Conservation (phyloP, 2,888 invertebrate species). For the Cryptocephalus moraei region DNA sequence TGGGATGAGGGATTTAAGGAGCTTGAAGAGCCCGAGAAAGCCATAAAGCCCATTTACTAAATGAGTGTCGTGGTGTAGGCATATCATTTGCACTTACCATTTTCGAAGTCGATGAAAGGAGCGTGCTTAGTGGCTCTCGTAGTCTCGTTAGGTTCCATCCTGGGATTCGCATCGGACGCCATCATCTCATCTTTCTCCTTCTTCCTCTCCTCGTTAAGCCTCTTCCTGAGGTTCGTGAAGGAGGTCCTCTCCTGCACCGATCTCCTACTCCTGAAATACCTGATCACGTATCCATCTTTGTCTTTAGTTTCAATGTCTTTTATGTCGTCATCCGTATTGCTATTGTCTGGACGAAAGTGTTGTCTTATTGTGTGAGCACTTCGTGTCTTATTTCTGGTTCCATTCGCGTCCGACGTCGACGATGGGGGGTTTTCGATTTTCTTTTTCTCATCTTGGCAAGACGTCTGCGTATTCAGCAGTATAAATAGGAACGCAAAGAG, state of each 20-base stretch:
- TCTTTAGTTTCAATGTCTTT: slow-evolving; percentile 14
- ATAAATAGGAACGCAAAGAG: slow-evolving; percentile 19
- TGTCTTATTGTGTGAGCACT: slow-evolving; percentile 9
- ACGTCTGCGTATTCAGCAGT: slow-evolving; percentile 12
- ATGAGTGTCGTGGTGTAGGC: background rate
- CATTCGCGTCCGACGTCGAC: slow-evolving; percentile 9
- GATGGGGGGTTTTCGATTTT: slow-evolving; percentile 2
- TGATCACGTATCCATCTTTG: slow-evolving; percentile 8
- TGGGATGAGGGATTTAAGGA: too few relatives aligned
- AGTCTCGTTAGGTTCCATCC: slow-evolving; percentile 27
- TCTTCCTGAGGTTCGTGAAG: slow-evolving; percentile 19
- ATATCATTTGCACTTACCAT: slow-evolving; percentile 3
- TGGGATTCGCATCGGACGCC: slow-evolving; percentile 24
- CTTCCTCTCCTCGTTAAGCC: slow-evolving; percentile 16
- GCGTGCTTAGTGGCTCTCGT: slow-evolving; percentile 5
- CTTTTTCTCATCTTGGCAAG: slow-evolving; percentile 14
- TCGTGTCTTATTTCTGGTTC: slow-evolving; percentile 3
- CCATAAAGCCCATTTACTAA: too few relatives aligned
- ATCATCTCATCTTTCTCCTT: slow-evolving; percentile 26
- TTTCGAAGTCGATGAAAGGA: slow-evolving; percentile 4
- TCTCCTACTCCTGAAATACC: slow-evolving; percentile 20
- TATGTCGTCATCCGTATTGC: slow-evolving; percentile 21
- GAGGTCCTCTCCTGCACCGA: slow-evolving; percentile 18
- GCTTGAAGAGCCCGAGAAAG: too few relatives aligned
- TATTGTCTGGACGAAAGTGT: slow-evolving; percentile 17